Base-by-base conservation (phyloP, 2,888 invertebrate genomes). In the Parnassius glacialis region DNA sequence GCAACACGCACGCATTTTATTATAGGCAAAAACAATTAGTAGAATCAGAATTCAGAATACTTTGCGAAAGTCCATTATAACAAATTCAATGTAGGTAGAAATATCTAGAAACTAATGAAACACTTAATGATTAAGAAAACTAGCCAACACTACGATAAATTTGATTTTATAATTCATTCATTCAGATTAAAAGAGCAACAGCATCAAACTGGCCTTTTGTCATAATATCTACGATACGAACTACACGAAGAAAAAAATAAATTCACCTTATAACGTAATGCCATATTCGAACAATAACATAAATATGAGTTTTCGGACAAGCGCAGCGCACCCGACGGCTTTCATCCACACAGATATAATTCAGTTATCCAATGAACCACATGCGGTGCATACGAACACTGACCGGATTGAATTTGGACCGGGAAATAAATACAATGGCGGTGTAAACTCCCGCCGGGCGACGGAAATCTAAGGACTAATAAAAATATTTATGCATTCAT, bases 321-420 rank as follows among this genome's bases (percentile, higher is more conserved):
- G 64, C 68, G 64, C 61, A 70, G 57, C 59, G 72, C 74, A 73
- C 69, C 74, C 70, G 79, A 79, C 77, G 70, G 75, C 76, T 78
- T 81, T 76, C 75, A 80, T 80, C 78, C 78, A 70, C 71, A 69
- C 67, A 76, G 78, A 74, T 84, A 87, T 88, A 87, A 87, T 84
- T 89, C 85, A 84, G 84, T 83, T 83, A 84, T 73, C 79, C 80
- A 80, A 81, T 82, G 83, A 81, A 81, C 87, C 86, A 83, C 84
- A 87, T 85, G 87, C 78, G 79, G 88, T 75, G 86, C 72, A 74
- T 75, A 74, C 72, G 72, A 72, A 70, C 78, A 68, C 70, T 72
- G 65, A 70, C 75, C 78, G 78, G 82, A 80, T 79, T 78, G 75
- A 77, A 78, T 79, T 70, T 71, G 73, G 75, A 74, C 78, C 79